Base-by-base conservation (phyloP, 2,113 vertebrate species). In the Hystrix brachyura region DNA sequence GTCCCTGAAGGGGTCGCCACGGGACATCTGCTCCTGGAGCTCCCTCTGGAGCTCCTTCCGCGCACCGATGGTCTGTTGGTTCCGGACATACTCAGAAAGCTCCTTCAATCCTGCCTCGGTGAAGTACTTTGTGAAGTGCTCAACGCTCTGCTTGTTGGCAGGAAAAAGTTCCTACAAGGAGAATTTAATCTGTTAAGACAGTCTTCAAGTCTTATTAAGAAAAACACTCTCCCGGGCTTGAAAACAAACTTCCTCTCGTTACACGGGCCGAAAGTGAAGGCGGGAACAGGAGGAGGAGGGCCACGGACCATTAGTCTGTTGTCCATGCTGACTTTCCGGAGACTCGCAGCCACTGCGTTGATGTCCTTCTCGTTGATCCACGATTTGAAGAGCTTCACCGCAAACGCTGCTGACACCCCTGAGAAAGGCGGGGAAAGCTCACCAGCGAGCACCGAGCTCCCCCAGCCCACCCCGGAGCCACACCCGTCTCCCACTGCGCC, bases 341-440 rank as follows among this genome's bases (percentile, higher is more conserved):
- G 99, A 96, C 99, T 99, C 96, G 89, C 99, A 95, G 99, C 99
- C 60, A 99, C 99, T 32, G 99, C 99, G 98, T 99, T 99, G 97
- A 99, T 99, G 98, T 99, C 99, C 98, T 99, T 99, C 98, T 99
- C 99, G 62, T 99, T 99, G 98, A 99, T 99, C 99, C 99, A 99
- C 0, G 99, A 99, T 98, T 99, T 99, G 98, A 99, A 99, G 94
- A 99, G 99, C 98, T 99, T 99, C 96, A 99, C 99, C 95, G 99
- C 99, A 97, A 99, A 99, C 97, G 99, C 99, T 97, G 99, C 99
- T 97, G 99, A 99, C 65, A 99, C 99, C 84, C 99, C 99, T 99
- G 93, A 3, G 55, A 92, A 97, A 85, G 46, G 25, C 38, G 27
- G 14, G 6, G n/a, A 21, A n/a, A 97, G 32, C 51, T 76, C 14